phyloP scores from a whole-genome alignment of 2,797 vertebrate species.

The Cyclura pinguis region DNA sequence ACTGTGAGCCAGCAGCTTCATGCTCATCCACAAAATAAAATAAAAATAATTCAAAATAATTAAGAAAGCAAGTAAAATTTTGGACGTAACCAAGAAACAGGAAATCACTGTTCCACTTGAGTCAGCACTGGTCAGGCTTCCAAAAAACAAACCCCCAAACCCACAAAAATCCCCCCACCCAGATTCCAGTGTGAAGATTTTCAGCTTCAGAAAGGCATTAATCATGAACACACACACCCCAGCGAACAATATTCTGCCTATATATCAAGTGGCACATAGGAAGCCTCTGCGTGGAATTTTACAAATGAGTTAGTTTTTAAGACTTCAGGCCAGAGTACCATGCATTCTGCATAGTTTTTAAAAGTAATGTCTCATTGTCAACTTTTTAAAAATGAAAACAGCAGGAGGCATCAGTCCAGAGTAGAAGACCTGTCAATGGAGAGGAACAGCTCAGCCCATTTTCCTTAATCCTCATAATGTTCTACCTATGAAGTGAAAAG shows the following conservation, averaged over 20 bases:
- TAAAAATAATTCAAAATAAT: not conserved
- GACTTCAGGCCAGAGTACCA: not conserved
- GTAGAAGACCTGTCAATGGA: not conserved
- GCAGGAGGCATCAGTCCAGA: not conserved
- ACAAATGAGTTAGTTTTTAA: not conserved
- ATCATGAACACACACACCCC: not conserved
- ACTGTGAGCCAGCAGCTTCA: not conserved
- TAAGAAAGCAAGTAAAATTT: not conserved
- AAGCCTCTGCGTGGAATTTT: not conserved
- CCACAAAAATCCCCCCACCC: not conserved
- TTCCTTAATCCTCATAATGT: not conserved
- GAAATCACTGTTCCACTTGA: conserved; percentile 14
- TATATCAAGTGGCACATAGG: not conserved
- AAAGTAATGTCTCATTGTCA: not conserved
- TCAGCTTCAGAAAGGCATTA: not conserved
- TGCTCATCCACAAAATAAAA: not conserved
- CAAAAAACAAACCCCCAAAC: not conserved
- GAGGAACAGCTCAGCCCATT: not conserved
- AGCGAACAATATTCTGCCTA: not conserved
- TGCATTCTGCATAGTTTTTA: no score
- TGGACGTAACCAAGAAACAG: conserved; percentile 5
- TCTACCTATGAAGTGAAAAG: not conserved
- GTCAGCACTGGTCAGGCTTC: not conserved
- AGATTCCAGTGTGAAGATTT: not conserved
- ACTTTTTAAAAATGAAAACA: not conserved